A percentile compares a stretch with the other conserved stretches of the same genome.
Conservation (phyloP, 2,113 vertebrate species). For the Melanerpes aurifrons region DNA sequence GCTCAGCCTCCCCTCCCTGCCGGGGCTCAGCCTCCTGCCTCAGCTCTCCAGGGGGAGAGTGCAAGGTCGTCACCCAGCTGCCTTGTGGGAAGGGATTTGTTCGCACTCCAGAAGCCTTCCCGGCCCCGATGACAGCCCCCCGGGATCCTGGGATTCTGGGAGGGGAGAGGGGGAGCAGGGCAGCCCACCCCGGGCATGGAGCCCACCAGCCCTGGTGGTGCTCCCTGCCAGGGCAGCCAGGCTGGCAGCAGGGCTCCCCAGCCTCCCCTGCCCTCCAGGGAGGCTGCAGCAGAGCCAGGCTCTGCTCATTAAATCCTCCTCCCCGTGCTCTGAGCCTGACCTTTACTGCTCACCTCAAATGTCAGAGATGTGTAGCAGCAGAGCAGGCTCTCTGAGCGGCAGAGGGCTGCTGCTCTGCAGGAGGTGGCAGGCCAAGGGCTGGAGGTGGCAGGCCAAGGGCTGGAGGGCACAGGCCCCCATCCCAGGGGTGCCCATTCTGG, state of each 20-base stretch:
- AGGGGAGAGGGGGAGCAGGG: background rate
- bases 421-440: background rate
- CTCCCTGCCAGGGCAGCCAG: rapidly evolving
- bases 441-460: background rate
- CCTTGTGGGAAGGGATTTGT: background rate
- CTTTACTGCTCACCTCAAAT: constrained; percentile 57
- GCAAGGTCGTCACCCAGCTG: background rate
- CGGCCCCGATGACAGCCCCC: background rate
- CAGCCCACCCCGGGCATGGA: background rate
- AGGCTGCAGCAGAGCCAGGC: background rate
- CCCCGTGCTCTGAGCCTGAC: constrained; percentile 1
- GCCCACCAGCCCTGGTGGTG: background rate
- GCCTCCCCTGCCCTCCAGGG: background rate
- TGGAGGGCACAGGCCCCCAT: rapidly evolving
- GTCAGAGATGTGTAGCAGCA: constrained; percentile 12
- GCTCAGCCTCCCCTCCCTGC: background rate
- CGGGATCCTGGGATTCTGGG: background rate
- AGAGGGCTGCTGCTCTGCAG: background rate
- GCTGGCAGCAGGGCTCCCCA: background rate
- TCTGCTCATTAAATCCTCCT: constrained; percentile 18
- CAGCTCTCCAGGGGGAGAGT: background rate
- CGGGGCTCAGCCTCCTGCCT: background rate
- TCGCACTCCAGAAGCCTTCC: background rate
- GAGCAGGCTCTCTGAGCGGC: background rate
- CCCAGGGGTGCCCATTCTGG: background rate